Evolutionary conservation across 2,888 invertebrate species (phyloP).

Genomic region (Ryuthela nishihirai): DNA sequence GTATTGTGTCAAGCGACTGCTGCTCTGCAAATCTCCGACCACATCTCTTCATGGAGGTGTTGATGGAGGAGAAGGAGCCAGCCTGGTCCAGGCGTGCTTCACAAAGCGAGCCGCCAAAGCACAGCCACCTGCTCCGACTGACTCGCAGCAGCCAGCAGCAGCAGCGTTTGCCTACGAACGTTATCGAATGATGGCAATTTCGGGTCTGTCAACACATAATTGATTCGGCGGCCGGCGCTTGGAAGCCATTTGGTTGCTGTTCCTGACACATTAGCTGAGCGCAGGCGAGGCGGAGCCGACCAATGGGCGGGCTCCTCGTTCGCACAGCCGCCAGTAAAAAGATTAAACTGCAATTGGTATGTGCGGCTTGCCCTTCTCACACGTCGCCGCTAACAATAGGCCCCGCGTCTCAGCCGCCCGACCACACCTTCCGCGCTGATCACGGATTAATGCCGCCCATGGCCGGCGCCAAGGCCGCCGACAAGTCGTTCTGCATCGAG

Average conservation of each 20-base stretch:
- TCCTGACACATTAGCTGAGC: slow-evolving; percentile 22
- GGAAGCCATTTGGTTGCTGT: slow-evolving; percentile 15
- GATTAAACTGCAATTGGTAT: slow-evolving; percentile 1
- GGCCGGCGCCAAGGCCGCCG: slow-evolving; percentile 35
- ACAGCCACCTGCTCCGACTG: no score
- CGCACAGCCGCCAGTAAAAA: slow-evolving; percentile 1
- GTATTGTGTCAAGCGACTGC: no score
- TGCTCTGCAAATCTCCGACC: no score
- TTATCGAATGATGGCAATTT: slow-evolving; percentile 16
- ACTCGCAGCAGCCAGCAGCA: no score
- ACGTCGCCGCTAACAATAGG: neutral
- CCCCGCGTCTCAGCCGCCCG: neutral
- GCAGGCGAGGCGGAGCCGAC: slow-evolving; percentile 6
- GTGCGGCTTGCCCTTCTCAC: neutral
- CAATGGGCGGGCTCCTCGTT: slow-evolving; percentile 8
- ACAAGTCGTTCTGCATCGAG: slow-evolving; percentile 40
- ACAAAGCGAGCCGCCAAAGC: no score
- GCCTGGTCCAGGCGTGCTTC: no score
- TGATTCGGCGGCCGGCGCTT: slow-evolving; percentile 15
- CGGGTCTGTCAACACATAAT: slow-evolving; percentile 33
- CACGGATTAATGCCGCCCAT: slow-evolving; percentile 34
- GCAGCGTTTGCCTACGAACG: no score
- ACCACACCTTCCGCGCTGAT: neutral
- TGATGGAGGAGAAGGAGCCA: no score
- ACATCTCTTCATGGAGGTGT: no score